Percentiles rank a stretch among this genome's conserved stretches.
Evolutionary conservation across 2,113 vertebrate species (phyloP).

Genomic region (Alosa alosa): DNA sequence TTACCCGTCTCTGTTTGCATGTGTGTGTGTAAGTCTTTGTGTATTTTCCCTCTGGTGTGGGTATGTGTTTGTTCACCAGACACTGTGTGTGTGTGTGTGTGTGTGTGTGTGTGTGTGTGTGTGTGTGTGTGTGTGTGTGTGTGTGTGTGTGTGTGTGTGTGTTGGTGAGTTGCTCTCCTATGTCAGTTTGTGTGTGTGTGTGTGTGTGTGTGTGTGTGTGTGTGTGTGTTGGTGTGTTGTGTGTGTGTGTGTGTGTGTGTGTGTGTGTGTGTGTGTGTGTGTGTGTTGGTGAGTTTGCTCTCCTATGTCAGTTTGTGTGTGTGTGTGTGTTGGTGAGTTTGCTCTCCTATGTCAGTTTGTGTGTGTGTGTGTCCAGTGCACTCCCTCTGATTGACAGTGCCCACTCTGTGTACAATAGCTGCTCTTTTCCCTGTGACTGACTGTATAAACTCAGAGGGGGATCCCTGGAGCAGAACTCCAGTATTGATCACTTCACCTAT

Average conservation of each 20-base stretch:
- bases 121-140: not conserved
- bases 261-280: not conserved
- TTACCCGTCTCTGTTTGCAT: too few relatives aligned
- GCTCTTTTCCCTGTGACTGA: constrained; percentile 65
- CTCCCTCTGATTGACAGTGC: constrained; percentile 59
- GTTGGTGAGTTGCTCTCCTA: not conserved
- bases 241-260: constrained; percentile 7
- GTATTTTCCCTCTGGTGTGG: not conserved
- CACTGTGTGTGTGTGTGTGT: constrained; percentile 19
- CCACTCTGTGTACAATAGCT: constrained; percentile 60
- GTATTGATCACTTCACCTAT: constrained; percentile 71
- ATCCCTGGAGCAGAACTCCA: constrained; percentile 69
- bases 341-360: not conserved
- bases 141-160: constrained; percentile 1
- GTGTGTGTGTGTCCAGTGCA: constrained; percentile 20
- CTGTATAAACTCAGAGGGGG: constrained; percentile 71
- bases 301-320: not conserved
- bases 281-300: not conserved
- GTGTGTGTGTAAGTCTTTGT: not conserved
- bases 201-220: not conserved
- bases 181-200: constrained; percentile 20
- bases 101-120: constrained; percentile 15
- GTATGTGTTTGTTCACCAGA: too few relatives aligned
- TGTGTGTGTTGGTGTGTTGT: not conserved
- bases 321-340: not conserved